Conservation (phyloP, 2,797 vertebrate species). For the Lates japonicus region DNA sequence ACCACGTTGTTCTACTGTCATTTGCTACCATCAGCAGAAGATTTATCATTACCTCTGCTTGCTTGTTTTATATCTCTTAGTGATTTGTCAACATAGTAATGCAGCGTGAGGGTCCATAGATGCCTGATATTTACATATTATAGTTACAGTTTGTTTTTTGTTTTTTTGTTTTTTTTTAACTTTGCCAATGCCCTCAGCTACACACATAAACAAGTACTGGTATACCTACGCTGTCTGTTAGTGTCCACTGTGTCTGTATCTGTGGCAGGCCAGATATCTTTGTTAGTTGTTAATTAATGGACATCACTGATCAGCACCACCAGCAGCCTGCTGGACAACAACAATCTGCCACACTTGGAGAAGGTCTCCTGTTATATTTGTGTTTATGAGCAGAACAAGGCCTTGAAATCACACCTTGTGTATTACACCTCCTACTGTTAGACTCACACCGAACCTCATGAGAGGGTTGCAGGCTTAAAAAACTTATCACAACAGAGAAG, state of each 20-base stretch:
- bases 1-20: not conserved
- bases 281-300: not conserved
- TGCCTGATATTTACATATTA: not conserved
- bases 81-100: not conserved
- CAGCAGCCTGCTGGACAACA: not conserved
- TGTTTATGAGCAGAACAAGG: slow-evolving; percentile 17
- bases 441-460: not conserved
- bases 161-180: not conserved
- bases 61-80: not conserved
- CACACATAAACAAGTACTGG: not conserved
- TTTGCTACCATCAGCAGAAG: not conserved
- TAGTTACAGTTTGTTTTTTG: not conserved
- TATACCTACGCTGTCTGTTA: not conserved
- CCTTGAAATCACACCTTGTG: slow-evolving; percentile 26
- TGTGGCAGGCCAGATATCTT: not conserved
- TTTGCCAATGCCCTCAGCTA: not conserved
- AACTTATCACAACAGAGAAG: not conserved
- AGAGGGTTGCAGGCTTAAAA: slow-evolving; percentile 20
- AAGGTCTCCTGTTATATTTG: slow-evolving; percentile 34
- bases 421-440: slow-evolving; percentile 19
- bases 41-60: not conserved
- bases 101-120: not conserved
- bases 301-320: not conserved
- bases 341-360: slow-evolving; percentile 4
- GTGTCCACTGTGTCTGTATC: not conserved